Evolutionary conservation across 2,888 invertebrate genomes (phyloP).

Genomic region (Caenorhabditis sp.): DNA sequence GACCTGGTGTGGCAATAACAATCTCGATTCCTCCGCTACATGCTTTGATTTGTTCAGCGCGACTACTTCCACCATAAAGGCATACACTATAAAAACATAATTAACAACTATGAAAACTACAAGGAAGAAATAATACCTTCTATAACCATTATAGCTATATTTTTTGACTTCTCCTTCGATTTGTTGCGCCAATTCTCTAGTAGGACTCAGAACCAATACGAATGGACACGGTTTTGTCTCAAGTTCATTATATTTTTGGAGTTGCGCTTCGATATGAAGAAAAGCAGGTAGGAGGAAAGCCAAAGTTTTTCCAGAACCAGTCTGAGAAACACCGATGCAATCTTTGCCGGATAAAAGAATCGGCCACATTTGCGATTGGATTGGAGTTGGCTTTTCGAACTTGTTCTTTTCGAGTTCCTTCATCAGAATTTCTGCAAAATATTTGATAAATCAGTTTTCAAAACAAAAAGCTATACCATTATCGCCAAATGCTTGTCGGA

Average conservation of each 20-base stretch:
- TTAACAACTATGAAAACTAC: constrained; percentile 7
- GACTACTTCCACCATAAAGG: constrained; percentile 88
- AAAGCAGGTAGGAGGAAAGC: constrained; percentile 80
- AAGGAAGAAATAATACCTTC: constrained; percentile 22
- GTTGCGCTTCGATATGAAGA: constrained; percentile 88
- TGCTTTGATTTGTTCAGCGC: constrained; percentile 81
- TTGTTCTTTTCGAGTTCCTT: constrained; percentile 82
- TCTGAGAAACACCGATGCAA: constrained; percentile 93
- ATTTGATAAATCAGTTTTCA: background rate
- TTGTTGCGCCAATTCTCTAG: constrained; percentile 89
- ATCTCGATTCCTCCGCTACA: constrained; percentile 87
- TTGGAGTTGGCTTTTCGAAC: constrained; percentile 86
- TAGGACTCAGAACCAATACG: constrained; percentile 88
- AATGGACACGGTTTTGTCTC: constrained; percentile 78
- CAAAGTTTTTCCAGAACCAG: constrained; percentile 84
- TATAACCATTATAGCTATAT: constrained; percentile 85
- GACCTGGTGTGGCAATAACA: constrained; percentile 89
- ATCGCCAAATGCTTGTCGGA: constrained; percentile 48
- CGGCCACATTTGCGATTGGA: constrained; percentile 89
- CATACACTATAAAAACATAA: constrained; percentile 77
- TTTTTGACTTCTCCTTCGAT: constrained; percentile 90
- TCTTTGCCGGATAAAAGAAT: constrained; percentile 78
- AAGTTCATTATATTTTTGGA: constrained; percentile 26
- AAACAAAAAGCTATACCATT: constrained; percentile 31
- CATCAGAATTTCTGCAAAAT: constrained; percentile 79